These are phyloP conservation scores for Eufriesea mexicana DNA, from an alignment of 1,140 invertebrate genomes.

Conservation along the genomic window DNA sequence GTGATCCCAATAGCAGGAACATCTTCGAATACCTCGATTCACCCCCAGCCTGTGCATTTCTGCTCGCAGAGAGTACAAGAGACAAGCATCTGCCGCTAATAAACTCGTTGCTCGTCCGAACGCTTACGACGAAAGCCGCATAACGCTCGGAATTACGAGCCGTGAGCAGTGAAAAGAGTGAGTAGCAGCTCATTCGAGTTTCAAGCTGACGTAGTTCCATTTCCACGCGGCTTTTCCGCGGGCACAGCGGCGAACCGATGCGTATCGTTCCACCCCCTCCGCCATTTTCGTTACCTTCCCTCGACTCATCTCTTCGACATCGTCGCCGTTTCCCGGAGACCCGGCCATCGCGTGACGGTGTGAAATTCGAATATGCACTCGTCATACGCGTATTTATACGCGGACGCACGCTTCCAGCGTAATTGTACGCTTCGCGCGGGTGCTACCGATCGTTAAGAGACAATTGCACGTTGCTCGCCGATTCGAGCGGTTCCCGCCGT, in stretches of 20 bases:
- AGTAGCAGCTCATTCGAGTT: neutral
- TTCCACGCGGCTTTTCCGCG: neutral
- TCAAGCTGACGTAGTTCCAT: neutral
- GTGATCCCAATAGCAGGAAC: too few relatives aligned
- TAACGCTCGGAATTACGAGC: neutral
- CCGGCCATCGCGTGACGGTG: neutral
- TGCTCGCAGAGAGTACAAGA: too few relatives aligned
- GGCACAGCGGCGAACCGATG: neutral
- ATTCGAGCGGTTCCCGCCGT: too few relatives aligned
- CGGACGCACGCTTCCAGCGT: too few relatives aligned
- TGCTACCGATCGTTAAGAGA: too few relatives aligned
- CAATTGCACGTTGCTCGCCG: too few relatives aligned
- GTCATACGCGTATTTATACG: too few relatives aligned
- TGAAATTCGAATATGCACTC: neutral
- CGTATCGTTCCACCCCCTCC: neutral
- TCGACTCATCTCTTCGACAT: too few relatives aligned
- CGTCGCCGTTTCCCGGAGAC: too few relatives aligned
- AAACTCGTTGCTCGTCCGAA: neutral
- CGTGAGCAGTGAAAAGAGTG: neutral
- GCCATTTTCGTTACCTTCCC: slow-evolving; percentile 5
- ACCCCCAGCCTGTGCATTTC: neutral
- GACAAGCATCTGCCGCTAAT: neutral
- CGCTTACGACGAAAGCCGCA: neutral
- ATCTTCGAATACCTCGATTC: too few relatives aligned
- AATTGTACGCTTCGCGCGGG: too few relatives aligned